These are phyloP conservation scores for Arctopsyche grandis DNA, from an alignment of 1,140 invertebrate genomes.

Conservation along the genomic window DNA sequence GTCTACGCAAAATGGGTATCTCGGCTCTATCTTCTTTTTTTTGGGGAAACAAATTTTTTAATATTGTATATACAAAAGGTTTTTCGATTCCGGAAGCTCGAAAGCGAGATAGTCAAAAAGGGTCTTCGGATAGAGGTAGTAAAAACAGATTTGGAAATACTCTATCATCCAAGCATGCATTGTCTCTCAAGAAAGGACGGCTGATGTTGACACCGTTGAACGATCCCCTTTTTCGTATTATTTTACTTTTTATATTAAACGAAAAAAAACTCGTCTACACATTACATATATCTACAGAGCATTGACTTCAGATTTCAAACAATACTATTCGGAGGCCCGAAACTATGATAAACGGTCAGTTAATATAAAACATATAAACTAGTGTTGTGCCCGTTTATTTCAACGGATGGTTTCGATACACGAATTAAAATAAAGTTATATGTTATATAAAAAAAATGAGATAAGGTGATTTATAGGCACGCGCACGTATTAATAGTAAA, in stretches of 20 bases:
- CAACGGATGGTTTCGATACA: too few species aligned
- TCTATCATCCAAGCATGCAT: constrained; percentile 19
- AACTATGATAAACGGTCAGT: too few species aligned
- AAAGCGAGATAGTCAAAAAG: neutral
- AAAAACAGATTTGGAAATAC: constrained; percentile 18
- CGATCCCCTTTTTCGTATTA: constrained; percentile 1
- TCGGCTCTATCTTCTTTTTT: neutral
- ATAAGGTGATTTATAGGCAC: too few species aligned
- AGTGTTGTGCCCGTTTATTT: neutral
- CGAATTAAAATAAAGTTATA: too few species aligned
- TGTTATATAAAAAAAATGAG: too few species aligned
- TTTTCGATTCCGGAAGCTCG: neutral
- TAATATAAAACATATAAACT: too few species aligned
- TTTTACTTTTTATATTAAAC: neutral
- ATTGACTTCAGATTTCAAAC: too few species aligned
- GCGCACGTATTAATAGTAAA: too few species aligned
- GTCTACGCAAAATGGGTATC: neutral
- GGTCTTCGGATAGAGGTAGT: constrained; percentile 14
- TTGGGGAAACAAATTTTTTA: neutral
- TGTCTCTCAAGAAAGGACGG: neutral
- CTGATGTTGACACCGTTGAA: constrained; percentile 9
- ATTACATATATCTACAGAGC: too few species aligned
- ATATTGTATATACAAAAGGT: constrained; percentile 1
- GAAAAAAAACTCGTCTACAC: neutral
- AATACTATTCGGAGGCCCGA: too few species aligned